Conservation (phyloP, 2,888 invertebrate species). For the Dasypogon diadema region DNA sequence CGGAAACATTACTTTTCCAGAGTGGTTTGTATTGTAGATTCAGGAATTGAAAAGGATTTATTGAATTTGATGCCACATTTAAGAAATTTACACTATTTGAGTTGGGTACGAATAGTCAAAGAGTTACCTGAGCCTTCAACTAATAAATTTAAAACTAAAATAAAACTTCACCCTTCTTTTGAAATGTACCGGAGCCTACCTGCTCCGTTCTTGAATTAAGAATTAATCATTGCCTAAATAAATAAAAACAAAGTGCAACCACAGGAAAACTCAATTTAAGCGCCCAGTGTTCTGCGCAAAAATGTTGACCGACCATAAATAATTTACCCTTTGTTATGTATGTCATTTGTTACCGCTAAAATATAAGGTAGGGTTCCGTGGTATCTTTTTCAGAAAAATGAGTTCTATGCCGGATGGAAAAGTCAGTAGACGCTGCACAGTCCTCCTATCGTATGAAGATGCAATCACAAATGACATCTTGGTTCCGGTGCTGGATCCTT, state of each 20-base stretch:
- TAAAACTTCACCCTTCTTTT: not conserved
- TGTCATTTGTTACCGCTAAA: slow-evolving; percentile 9
- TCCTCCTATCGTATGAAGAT: slow-evolving; percentile 15
- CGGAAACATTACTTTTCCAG: too few relatives aligned
- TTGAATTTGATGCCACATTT: too few relatives aligned
- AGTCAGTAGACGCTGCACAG: slow-evolving; percentile 1
- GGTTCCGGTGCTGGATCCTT: not conserved
- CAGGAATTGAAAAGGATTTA: too few relatives aligned
- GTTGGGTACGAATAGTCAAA: too few relatives aligned
- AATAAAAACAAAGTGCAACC: not conserved
- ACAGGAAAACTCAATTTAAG: slow-evolving; percentile 7
- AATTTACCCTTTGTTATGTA: slow-evolving; percentile 43
- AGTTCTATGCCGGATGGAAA: not conserved
- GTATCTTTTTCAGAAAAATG: not conserved
- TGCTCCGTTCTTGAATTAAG: not conserved
- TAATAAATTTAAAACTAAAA: not conserved
- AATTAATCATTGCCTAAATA: not conserved
- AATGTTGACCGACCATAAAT: slow-evolving; percentile 22
- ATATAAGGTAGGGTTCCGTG: slow-evolving; percentile 9
- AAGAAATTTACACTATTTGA: too few relatives aligned
- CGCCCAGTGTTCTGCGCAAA: not conserved
- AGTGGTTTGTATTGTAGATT: too few relatives aligned
- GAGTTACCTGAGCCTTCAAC: too few relatives aligned
- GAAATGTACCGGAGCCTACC: not conserved
- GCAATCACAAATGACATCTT: slow-evolving; percentile 47